These are phyloP conservation scores for Globia sparganii DNA, from an alignment of 2,888 invertebrate genomes.

Conservation along the genomic window DNA sequence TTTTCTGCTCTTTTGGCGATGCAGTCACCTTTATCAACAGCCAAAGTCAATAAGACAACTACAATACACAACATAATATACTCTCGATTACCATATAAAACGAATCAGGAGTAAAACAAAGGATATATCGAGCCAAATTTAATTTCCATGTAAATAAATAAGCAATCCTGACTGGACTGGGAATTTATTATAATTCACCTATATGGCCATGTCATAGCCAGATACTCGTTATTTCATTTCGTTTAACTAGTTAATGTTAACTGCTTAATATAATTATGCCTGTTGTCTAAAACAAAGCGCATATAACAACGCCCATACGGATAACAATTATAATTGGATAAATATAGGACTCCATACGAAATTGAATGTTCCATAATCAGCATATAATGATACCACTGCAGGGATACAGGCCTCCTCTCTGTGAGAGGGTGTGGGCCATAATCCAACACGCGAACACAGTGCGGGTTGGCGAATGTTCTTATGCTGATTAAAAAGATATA, in stretches of 20 bases:
- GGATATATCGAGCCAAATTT: slow-evolving; percentile 29
- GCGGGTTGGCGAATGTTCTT: too few species aligned
- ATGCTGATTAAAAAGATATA: too few species aligned
- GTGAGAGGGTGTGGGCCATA: too few species aligned
- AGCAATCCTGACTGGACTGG: slow-evolving; percentile 32
- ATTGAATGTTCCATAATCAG: too few species aligned
- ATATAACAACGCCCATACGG: background rate
- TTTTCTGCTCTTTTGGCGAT: background rate
- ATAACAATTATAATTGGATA: background rate
- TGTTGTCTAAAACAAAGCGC: background rate
- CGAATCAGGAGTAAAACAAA: slow-evolving; percentile 46
- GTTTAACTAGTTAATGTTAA: background rate
- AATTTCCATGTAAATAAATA: slow-evolving; percentile 52
- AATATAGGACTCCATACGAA: background rate
- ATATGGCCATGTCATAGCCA: slow-evolving; percentile 9
- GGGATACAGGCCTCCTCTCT: too few species aligned
- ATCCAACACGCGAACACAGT: too few species aligned
- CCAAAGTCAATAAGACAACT: slow-evolving; percentile 9
- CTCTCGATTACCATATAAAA: slow-evolving; percentile 50
- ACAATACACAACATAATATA: slow-evolving; percentile 21
- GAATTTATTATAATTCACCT: slow-evolving; percentile 32
- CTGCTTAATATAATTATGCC: background rate
- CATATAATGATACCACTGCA: too few species aligned
- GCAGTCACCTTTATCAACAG: background rate
- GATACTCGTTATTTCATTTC: background rate